A percentile compares a stretch with the other conserved stretches of the same genome.
These are phyloP conservation scores for Boleophthalmus pectinirostris DNA, from an alignment of 2,113 vertebrate species.

Conservation along the genomic window DNA sequence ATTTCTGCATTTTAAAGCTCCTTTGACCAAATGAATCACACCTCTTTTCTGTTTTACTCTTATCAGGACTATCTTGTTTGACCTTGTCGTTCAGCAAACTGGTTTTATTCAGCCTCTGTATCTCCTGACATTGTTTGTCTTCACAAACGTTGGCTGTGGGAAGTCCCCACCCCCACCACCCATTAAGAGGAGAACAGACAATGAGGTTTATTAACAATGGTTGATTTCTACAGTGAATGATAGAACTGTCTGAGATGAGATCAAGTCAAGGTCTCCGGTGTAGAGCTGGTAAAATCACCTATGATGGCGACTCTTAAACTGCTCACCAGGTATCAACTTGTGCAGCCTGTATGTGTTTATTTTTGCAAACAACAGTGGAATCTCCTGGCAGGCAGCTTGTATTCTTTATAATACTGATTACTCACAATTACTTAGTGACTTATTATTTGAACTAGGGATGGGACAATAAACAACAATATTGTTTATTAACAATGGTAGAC, in stretches of 20 bases:
- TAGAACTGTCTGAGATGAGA: slow-evolving; percentile 38
- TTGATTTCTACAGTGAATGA: slow-evolving; percentile 12
- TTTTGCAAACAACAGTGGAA: background rate
- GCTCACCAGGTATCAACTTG: slow-evolving; percentile 14
- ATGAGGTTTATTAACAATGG: slow-evolving; percentile 63
- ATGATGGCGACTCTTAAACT: background rate
- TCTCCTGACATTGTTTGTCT: slow-evolving; percentile 22
- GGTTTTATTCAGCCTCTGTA: slow-evolving; percentile 11
- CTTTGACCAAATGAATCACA: slow-evolving; percentile 28
- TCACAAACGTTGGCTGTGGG: slow-evolving; percentile 21
- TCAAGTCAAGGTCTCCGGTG: background rate
- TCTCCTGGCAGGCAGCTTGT: background rate
- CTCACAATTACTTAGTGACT: background rate
- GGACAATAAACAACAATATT: too few species aligned
- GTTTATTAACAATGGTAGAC: too few species aligned
- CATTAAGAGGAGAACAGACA: slow-evolving; percentile 28
- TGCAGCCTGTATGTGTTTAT: slow-evolving; percentile 3
- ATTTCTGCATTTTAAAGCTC: slow-evolving; percentile 27
- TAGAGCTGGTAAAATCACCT: background rate
- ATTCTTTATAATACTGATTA: background rate
- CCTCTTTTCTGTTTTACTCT: background rate
- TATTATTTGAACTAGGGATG: too few species aligned
- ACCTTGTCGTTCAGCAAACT: slow-evolving; percentile 11
- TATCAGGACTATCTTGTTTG: slow-evolving; percentile 21
- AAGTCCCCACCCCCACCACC: slow-evolving; percentile 3